Conservation (phyloP, 2,113 vertebrate genomes). For the Syngnathus floridae region DNA sequence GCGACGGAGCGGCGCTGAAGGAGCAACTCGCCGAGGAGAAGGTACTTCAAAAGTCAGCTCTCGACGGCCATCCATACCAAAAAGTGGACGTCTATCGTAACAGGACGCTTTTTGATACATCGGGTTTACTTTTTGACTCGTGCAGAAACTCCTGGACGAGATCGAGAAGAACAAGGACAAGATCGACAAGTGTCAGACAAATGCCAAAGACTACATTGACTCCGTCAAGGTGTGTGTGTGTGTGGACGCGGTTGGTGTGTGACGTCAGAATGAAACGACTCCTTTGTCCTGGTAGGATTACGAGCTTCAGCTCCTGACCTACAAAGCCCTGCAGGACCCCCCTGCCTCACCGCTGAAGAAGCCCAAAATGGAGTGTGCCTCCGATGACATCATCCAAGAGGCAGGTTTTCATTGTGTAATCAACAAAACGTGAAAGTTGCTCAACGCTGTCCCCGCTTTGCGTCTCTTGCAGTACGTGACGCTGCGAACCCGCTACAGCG, state of each 20-base stretch:
- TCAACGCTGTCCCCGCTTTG: background rate
- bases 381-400: conserved; percentile 91
- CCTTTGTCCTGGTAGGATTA: conserved; percentile 75
- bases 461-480: conserved; percentile 80
- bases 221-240: conserved; percentile 80
- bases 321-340: conserved; percentile 87
- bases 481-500: conserved; percentile 86
- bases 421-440: background rate
- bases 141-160: conserved; percentile 85
- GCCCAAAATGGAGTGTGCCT: conserved; percentile 83
- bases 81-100: no score
- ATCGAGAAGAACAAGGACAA: conserved; percentile 81
- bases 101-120: no score
- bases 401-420: conserved; percentile 14
- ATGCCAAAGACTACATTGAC: conserved; percentile 89
- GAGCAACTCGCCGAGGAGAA: conserved; percentile 86
- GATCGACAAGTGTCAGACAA: conserved; percentile 84
- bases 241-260: background rate
- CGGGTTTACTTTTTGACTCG: background rate
- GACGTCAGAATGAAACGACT: background rate
- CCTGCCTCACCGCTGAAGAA: conserved; percentile 86
- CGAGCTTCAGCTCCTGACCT: conserved; percentile 87
- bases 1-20: conserved; percentile 65
- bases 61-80: background rate
- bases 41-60: conserved; percentile 58